These are phyloP conservation scores for Bombyx mandarina DNA, from an alignment of 1,140 invertebrate genomes.

Conservation along the genomic window DNA sequence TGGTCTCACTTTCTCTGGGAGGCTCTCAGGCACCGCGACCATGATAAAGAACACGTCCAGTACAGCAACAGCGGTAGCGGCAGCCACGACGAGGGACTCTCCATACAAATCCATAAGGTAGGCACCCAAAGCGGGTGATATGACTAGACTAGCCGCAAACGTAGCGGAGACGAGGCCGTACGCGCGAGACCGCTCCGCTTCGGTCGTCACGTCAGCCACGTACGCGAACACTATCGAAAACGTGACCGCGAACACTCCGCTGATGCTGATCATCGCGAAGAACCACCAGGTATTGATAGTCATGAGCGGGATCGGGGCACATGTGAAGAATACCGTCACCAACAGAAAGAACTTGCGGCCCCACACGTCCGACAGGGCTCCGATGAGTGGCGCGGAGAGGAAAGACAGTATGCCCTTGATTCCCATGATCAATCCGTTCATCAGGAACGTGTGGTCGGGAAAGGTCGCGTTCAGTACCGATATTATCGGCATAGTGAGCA, in stretches of 20 bases:
- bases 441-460: constrained; percentile 98
- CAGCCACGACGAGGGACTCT: constrained; percentile 94
- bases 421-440: constrained; percentile 99
- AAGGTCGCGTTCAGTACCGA: constrained; percentile 97
- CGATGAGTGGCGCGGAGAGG: constrained; percentile 95
- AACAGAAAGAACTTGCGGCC: constrained; percentile 98
- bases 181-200: constrained; percentile 94
- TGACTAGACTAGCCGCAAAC: constrained; percentile 98
- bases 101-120: constrained; percentile 93
- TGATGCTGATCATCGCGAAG: constrained; percentile 99
- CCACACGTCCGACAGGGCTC: constrained; percentile 97
- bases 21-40: constrained; percentile 96
- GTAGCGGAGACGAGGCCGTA: constrained; percentile 99
- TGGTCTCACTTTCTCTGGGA: constrained; percentile 93
- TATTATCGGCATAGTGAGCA: constrained; percentile 98
- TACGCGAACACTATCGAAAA: constrained; percentile 99
- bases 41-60: constrained; percentile 99
- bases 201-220: constrained; percentile 99
- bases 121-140: constrained; percentile 96
- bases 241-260: constrained; percentile 98
- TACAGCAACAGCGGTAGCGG: constrained; percentile 94
- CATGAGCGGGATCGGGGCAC: constrained; percentile 94
- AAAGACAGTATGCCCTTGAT: constrained; percentile 98
- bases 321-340: constrained; percentile 99
- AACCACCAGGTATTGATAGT: constrained; percentile 99